Evolutionary conservation across 2,113 vertebrate species (phyloP), one percentile per base, ranked within the genome.

Genomic region (Isichthys henryi): DNA sequence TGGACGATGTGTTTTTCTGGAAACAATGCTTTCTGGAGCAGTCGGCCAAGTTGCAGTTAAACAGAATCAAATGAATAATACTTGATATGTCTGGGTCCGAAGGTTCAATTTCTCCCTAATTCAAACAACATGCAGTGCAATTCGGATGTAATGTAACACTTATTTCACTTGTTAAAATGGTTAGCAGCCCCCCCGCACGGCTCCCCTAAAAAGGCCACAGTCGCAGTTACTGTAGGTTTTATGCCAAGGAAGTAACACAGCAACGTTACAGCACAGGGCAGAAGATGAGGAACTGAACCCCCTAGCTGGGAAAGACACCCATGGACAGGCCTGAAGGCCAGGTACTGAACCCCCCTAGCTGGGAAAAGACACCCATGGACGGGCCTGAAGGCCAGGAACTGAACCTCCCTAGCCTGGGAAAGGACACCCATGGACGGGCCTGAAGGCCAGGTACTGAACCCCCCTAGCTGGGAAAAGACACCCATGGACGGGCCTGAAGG

Each of bases 21-120:
- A 89, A 89, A 70, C 31, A 87, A 49, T 86, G 82, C 31, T 23
- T 86, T 87, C 27, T 86, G 31, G 50, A 90, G 89, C 88, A 83
- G 53, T 49, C 31, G 70, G n/a, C 58, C 58, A 91, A 90, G 56
- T 88, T 56, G 80, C 31, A 52, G 83, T 23, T 90, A 62, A 90
- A 86, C 91, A 31, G 89, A 91, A 90, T 89, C 83, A 85, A 66
- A 58, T 15, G 52, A 70, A 89, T 89, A 80, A 82, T 90, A 86
- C 89, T 86, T 86, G 88, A 92, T 91, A 87, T 56, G 90, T 70
- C 87, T 88, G 49, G 74, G 66, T 90, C 84, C 62, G 82, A 90
- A 91, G 66, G 70, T 84, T 85, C 85, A 50, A 80, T 91, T 91
- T 91, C 62, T 90, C 53, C 86, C 83, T 91, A 52, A 92, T 91